A percentile compares a stretch with the other conserved stretches of the same genome.
Evolutionary conservation across 2,113 vertebrate genomes (phyloP).

Genomic region (Chrysochloris asiatica): DNA sequence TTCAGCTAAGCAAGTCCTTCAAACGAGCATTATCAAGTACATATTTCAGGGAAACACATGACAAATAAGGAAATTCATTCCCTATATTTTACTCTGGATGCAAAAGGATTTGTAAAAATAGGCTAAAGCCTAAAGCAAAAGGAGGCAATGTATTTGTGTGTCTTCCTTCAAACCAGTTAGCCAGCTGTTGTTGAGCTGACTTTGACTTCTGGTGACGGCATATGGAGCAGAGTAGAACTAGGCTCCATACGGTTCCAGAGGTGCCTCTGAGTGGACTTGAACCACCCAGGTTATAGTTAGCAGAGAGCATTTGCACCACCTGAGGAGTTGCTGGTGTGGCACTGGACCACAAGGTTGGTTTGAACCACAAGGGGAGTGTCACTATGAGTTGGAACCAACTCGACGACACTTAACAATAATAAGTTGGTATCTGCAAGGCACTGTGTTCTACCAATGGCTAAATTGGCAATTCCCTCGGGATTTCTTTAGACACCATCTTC

Average conservation of each 20-base stretch:
- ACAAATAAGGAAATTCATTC: background rate
- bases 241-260: too few relatives aligned
- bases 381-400: too few relatives aligned
- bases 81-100: conserved; percentile 19
- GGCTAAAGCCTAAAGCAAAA: background rate
- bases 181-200: too few relatives aligned
- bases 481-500: conserved; percentile 5
- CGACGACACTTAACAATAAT: too few relatives aligned
- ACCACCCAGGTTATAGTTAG: too few relatives aligned
- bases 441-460: background rate
- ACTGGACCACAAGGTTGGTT: too few relatives aligned
- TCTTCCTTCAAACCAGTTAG: background rate
- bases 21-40: background rate
- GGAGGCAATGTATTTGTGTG: conserved; percentile 8
- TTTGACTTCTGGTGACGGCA: too few relatives aligned
- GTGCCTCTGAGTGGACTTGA: too few relatives aligned
- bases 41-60: background rate
- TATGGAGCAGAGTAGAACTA: too few relatives aligned
- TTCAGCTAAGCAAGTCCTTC: background rate
- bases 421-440: background rate
- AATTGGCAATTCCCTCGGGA: background rate
- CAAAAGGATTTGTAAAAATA: conserved; percentile 33
- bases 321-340: too few relatives aligned
- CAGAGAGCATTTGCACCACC: too few relatives aligned
- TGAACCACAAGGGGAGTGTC: too few relatives aligned